Base-by-base conservation (phyloP, 2,113 vertebrate genomes). In the Myodes glareolus region DNA sequence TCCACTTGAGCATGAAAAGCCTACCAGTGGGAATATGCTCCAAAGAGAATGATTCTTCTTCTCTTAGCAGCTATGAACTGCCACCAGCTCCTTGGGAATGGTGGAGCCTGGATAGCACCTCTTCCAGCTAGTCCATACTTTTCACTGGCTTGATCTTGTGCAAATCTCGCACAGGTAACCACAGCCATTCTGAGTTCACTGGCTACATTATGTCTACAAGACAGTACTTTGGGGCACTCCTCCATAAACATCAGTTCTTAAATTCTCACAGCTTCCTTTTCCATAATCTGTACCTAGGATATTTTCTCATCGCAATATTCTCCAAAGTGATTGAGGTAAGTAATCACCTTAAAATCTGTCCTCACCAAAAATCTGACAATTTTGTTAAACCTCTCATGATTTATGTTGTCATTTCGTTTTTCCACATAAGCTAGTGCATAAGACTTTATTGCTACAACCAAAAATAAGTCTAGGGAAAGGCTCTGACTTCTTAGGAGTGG, bases 331-430 rank as follows among this genome's bases (percentile, higher is more conserved):
- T 12, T 82, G n/a, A 5, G 6, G 12, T n/a, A 82, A n/a, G 23
- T n/a, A n/a, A n/a, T n/a, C n/a, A n/a, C n/a, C n/a, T n/a, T n/a
- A n/a, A n/a, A n/a, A n/a, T n/a, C n/a, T n/a, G 23, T 87, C 36
- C 72, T 58, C 45, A 19, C 36, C 65, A 87, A 90, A 92, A 94
- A 80, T 73, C 80, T 84, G 73, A 27, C 23, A 76, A 27, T 92
- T 91, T 94, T 45, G 89, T 80, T 94, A 96, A 84, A 92, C 7
- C 36, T 92, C 82, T 97, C 73, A 25, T 84, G 58, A 12, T 61
- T 91, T 89, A 86, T 86, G 12, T 73, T 97, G 63, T 63, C 63
- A 67, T 76, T 89, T 85, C 68, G 94, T 70, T 72, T 61, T 39
- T 55, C 52, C 31, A 27, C 19, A 42, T 68, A 91, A 88, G 87